phyloP scores from a whole-genome alignment of 2,113 vertebrate species.

The Sebastes fasciatus region DNA sequence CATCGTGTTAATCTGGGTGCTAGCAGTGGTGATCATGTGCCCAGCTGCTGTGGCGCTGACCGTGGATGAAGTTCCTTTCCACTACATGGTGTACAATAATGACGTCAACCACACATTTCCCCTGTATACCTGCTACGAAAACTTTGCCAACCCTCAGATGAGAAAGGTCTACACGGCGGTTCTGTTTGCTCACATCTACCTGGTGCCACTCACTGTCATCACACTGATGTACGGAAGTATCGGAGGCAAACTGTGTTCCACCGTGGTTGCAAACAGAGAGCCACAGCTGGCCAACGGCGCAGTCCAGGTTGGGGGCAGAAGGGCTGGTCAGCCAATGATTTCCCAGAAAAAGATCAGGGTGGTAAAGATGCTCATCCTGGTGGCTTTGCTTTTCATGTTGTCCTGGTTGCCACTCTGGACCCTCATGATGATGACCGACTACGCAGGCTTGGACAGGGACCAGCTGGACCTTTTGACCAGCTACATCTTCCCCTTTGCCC shows the following conservation, averaged over 20 bases:
- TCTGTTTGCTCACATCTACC: constrained; percentile 85
- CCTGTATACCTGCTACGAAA: constrained; percentile 85
- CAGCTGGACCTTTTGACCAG: constrained; percentile 82
- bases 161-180: constrained; percentile 85
- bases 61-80: constrained; percentile 79
- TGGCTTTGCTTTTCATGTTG: constrained; percentile 86
- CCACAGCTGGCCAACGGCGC: constrained; percentile 41
- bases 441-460: constrained; percentile 76
- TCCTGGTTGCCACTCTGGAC: constrained; percentile 89
- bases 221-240: constrained; percentile 85
- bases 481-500: constrained; percentile 86
- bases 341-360: constrained; percentile 84
- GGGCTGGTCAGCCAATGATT: constrained; percentile 62
- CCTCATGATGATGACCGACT: constrained; percentile 86
- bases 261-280: constrained; percentile 68
- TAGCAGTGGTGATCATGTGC: constrained; percentile 84
- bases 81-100: constrained; percentile 79
- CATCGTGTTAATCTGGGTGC: constrained; percentile 83
- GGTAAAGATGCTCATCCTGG: constrained; percentile 87
- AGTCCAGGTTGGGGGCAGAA: constrained; percentile 42
- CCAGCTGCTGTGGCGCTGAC: constrained; percentile 83
- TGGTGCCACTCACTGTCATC: constrained; percentile 83
- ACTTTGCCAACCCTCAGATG: constrained; percentile 84
- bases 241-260: constrained; percentile 82
- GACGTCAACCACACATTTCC: constrained; percentile 80